Evolutionary conservation across 1,140 invertebrate species (phyloP).

Genomic region (Ooceraea biroi): DNA sequence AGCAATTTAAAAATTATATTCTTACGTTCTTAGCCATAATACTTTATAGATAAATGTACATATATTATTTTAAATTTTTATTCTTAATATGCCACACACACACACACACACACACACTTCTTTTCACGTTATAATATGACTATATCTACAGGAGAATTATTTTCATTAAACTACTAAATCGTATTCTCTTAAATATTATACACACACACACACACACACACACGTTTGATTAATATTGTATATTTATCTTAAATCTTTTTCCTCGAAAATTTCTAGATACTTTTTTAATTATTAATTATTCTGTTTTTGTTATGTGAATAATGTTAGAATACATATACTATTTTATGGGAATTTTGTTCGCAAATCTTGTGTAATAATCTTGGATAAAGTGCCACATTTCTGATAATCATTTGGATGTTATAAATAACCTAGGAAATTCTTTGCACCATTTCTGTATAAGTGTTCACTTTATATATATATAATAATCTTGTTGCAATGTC

Average conservation of each 20-base stretch:
- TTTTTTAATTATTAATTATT: slow-evolving; percentile 8
- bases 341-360: slow-evolving; percentile 29
- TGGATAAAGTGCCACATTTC: slow-evolving; percentile 59
- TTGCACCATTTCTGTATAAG: slow-evolving; percentile 57
- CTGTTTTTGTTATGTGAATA: slow-evolving; percentile 20
- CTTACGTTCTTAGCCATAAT: slow-evolving; percentile 56
- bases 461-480: slow-evolving; percentile 54
- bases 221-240: background rate
- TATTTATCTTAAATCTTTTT: slow-evolving; percentile 16
- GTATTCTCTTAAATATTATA: slow-evolving; percentile 21
- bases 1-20: slow-evolving; percentile 16
- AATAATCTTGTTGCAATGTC: slow-evolving; percentile 25
- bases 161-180: background rate
- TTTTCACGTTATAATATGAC: slow-evolving; percentile 26
- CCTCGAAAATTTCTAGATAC: background rate
- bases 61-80: slow-evolving; percentile 52
- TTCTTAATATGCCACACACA: slow-evolving; percentile 21
- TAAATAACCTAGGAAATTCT: slow-evolving; percentile 59
- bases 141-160: slow-evolving; percentile 12
- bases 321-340: slow-evolving; percentile 45
- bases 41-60: slow-evolving; percentile 47
- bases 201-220: background rate
- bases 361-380: slow-evolving; percentile 20
- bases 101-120: slow-evolving; percentile 16
- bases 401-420: slow-evolving; percentile 53